phyloP scores from a whole-genome alignment of 2,113 vertebrate genomes.

The Scatophagus argus region DNA sequence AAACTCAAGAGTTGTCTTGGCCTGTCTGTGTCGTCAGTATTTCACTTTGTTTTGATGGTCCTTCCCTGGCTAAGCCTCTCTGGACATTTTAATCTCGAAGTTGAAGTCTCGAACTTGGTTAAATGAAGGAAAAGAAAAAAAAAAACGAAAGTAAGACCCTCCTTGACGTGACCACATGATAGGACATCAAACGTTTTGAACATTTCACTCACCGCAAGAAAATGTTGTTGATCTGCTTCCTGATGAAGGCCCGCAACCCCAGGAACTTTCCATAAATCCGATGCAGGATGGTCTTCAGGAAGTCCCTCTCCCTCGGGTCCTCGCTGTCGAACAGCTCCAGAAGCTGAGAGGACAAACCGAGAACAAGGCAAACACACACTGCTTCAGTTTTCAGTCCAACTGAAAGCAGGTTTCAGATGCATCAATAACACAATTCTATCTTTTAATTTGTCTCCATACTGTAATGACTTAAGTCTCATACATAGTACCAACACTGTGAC shows the following conservation, averaged over 20 bases:
- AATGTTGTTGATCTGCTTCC: constrained; percentile 99
- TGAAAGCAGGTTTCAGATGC: background rate
- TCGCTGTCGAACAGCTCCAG: constrained; percentile 98
- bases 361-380: background rate
- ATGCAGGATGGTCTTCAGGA: constrained; percentile 97
- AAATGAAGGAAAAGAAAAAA: background rate
- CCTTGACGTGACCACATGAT: background rate
- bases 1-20: background rate
- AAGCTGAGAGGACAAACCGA: constrained; percentile 84
- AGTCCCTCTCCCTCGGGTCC: constrained; percentile 97
- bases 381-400: background rate
- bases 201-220: constrained; percentile 90
- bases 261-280: constrained; percentile 98
- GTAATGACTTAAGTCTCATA: background rate
- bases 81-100: background rate
- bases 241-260: constrained; percentile 96
- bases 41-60: background rate
- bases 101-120: background rate
- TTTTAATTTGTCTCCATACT: background rate
- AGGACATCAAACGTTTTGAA: background rate
- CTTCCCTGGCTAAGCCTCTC: background rate
- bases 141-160: background rate
- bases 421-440: background rate
- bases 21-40: background rate
- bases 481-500: background rate